A percentile compares a stretch with the other conserved stretches of the same genome.
Evolutionary conservation across 2,797 vertebrate species (phyloP).

Genomic region (Myotis pilosus): DNA sequence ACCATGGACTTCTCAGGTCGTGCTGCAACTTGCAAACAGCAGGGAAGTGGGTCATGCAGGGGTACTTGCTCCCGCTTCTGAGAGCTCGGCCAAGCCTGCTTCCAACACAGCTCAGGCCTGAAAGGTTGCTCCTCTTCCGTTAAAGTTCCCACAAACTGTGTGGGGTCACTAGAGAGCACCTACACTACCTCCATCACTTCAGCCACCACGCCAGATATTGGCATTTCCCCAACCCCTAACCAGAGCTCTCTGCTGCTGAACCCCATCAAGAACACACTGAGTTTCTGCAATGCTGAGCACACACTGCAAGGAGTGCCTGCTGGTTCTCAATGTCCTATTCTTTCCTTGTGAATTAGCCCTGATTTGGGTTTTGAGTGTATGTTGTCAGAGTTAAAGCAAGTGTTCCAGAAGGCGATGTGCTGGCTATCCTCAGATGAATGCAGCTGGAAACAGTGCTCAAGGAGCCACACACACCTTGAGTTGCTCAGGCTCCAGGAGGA

Average conservation of each 20-base stretch:
- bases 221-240: neutral
- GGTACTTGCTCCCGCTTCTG: neutral
- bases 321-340: neutral
- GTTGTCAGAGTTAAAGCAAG: neutral
- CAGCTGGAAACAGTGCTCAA: neutral
- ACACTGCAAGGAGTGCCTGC: neutral
- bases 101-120: neutral
- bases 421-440: neutral
- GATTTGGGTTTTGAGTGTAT: accelerated
- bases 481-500: neutral
- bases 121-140: neutral
- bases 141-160: neutral
- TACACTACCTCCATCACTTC: neutral
- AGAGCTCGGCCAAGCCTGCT: neutral
- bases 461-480: neutral
- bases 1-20: neutral
- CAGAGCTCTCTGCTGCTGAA: neutral
- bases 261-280: accelerated
- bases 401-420: neutral
- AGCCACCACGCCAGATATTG: neutral
- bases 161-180: neutral
- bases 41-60: neutral
- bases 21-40: neutral
- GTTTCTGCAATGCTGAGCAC: neutral
- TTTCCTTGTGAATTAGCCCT: neutral